Evolutionary conservation across 1,140 invertebrate genomes (phyloP), one percentile per base, ranked within the genome.

Genomic region (Alviniconcha marisindica): DNA sequence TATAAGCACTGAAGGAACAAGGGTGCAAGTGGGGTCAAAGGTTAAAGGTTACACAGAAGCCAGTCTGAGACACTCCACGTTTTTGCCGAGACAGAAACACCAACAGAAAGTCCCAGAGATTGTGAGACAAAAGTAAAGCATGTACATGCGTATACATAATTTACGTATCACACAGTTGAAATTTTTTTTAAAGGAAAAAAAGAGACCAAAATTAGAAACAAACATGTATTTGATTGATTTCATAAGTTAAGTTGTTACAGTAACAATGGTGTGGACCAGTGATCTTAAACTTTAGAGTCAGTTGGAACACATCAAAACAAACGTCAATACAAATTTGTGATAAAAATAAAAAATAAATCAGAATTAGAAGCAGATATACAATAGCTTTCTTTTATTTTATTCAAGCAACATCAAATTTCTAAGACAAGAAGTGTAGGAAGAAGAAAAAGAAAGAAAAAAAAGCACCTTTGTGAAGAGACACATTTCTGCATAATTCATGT

Each of bases 71-170:
- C 60, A 63, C 24, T n/a, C 60, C 10, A 10, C 60, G 7, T n/a
- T 24, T 63, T 63, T 24, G 60, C 21, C 28, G 60, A 31, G 28
- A 63, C 21, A 63, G 28, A 31, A 63, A 31, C 5, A 4, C 7
- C 7, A 24, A 63, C 21, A 63, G 60, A 31, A 76, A 14, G 51
- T 48, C 73, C 44, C 33, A n/a, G 31, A 51, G 28, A 51, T 31
- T 51, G 73, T 51, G 73, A 71, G 73, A 76, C 73, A 24, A 54
- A 33, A 33, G 40, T 28, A 76, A 76, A 76, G 73, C 44, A 18
- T 31, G 18, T 48, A 10, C 44, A 48, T 18, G 18, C n/a, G n/a
- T n/a, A n/a, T n/a, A n/a, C n/a, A 48, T 48, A 10, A 48, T 48
- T 48, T 48, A 48, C 44, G 5, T 48, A 10, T 5, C 44, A 18